These are phyloP conservation scores for Lasiommata megera DNA, from an alignment of 2,888 invertebrate species.

Conservation along the genomic window DNA sequence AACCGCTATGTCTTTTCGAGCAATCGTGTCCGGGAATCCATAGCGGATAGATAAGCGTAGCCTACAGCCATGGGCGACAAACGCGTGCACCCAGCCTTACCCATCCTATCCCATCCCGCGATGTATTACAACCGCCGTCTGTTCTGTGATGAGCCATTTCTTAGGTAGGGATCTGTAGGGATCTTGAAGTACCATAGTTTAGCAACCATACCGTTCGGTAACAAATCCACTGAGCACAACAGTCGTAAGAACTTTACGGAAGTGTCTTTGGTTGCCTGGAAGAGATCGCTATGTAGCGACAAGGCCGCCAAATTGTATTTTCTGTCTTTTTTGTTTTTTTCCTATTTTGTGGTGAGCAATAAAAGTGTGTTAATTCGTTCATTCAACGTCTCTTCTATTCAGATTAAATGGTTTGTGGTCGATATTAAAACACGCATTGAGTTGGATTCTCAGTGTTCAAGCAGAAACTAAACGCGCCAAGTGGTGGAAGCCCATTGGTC, in stretches of 20 bases:
- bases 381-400: too few species aligned
- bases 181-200: background rate
- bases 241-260: background rate
- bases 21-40: conserved; percentile 38
- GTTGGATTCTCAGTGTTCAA: too few species aligned
- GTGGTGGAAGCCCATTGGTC: too few species aligned
- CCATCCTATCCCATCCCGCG: conserved; percentile 14
- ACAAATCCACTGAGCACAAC: background rate
- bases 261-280: too few species aligned
- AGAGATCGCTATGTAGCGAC: too few species aligned
- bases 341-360: too few species aligned
- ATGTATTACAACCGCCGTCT: conserved; percentile 20
- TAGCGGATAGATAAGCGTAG: conserved; percentile 59
- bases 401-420: too few species aligned
- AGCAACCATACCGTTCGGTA: background rate
- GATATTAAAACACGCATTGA: too few species aligned
- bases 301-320: too few species aligned
- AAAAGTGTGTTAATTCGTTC: too few species aligned
- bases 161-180: conserved; percentile 40
- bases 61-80: conserved; percentile 69
- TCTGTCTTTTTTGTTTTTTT: too few species aligned
- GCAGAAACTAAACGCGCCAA: too few species aligned
- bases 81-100: conserved; percentile 53
- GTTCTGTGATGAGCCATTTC: conserved; percentile 56
- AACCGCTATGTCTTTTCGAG: conserved; percentile 45